Percentiles rank a stretch among this genome's conserved stretches.
Evolutionary conservation across 37 sponge, comb jelly and placozoan genomes (phyloP).

Genomic region (Theonella swinhoei): DNA sequence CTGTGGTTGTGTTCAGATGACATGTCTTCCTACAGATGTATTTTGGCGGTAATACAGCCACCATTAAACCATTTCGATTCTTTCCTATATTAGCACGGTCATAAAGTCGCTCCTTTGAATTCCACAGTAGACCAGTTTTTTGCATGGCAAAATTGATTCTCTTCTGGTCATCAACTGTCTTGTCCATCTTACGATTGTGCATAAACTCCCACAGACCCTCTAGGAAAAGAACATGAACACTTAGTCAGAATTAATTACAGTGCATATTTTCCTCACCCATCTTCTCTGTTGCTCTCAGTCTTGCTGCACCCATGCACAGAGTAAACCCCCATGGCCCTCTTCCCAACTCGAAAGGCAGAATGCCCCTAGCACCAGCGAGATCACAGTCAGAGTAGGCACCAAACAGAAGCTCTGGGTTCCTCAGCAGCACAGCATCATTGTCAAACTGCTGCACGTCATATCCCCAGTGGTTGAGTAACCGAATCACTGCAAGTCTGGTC

Average conservation of each 20-base stretch:
- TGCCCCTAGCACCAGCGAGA: constrained; percentile 7
- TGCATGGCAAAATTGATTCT: constrained; percentile 16
- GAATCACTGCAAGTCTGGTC: constrained; percentile 13
- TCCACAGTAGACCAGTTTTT: background rate
- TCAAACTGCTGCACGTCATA: constrained; percentile 40
- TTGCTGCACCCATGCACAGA: constrained; percentile 41
- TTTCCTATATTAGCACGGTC: background rate
- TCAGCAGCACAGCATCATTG: constrained; percentile 41
- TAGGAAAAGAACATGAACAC: background rate
- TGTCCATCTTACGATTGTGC: background rate
- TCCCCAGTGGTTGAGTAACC: constrained; percentile 44
- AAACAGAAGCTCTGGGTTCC: constrained; percentile 35
- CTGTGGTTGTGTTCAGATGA: background rate
- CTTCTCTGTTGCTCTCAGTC: constrained; percentile 16
- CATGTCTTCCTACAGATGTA: constrained; percentile 8
- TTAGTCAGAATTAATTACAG: too few species aligned
- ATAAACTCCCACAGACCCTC: constrained; percentile 7
- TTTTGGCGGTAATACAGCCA: constrained; percentile 5
- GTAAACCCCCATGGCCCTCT: constrained; percentile 43
- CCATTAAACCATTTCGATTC: background rate
- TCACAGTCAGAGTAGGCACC: constrained; percentile 6
- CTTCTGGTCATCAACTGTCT: constrained; percentile 7
- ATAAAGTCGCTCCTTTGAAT: background rate
- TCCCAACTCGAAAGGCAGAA: constrained; percentile 44
- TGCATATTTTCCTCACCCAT: too few species aligned